Conservation (phyloP, 2,113 vertebrate species). For the Ifrita kowaldi region DNA sequence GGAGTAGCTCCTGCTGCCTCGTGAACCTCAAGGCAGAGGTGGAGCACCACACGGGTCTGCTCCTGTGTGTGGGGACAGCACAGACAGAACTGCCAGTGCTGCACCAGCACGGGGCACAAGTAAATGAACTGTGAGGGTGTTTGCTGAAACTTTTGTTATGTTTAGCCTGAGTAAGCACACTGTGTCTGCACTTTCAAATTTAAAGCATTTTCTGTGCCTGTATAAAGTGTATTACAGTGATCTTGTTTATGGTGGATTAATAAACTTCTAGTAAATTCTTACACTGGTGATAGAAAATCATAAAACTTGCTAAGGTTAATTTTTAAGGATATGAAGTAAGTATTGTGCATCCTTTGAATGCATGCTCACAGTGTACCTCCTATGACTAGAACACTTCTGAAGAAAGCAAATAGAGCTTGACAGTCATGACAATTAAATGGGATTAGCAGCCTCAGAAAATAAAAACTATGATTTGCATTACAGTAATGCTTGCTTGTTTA, state of each 20-base stretch:
- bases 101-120: background rate
- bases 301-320: background rate
- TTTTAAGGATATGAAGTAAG: background rate
- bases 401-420: background rate
- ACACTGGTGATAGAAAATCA: background rate
- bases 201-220: background rate
- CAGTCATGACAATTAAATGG: background rate
- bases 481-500: background rate
- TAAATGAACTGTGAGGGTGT: background rate
- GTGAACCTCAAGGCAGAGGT: background rate
- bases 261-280: background rate
- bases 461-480: background rate
- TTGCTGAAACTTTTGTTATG: background rate
- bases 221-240: background rate
- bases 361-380: background rate
- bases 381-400: background rate
- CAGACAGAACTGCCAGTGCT: background rate
- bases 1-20: background rate
- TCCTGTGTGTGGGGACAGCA: background rate
- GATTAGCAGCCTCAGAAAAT: background rate
- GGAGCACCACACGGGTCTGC: background rate
- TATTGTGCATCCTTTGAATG: background rate
- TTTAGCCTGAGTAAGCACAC: background rate
- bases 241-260: background rate
- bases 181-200: background rate